Conservation (phyloP, 1,140 invertebrate species). For the Macrobrachium nipponense region DNA sequence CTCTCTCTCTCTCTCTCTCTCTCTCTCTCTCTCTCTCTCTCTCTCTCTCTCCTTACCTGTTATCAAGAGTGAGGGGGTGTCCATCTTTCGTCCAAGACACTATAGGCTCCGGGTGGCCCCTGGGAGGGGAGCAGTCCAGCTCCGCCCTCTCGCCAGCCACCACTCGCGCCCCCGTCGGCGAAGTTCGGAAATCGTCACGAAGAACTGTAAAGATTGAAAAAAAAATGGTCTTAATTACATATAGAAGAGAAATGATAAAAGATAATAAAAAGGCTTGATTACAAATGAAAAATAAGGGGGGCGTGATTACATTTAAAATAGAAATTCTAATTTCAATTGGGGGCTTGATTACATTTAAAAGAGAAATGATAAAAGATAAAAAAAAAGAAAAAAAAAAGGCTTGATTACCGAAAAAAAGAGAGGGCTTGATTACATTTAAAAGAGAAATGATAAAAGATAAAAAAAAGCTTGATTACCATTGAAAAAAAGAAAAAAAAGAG, state of each 20-base stretch:
- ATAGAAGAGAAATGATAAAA: too few relatives aligned
- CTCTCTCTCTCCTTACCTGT: background rate
- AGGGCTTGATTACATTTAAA: too few relatives aligned
- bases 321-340: too few relatives aligned
- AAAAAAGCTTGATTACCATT: too few relatives aligned
- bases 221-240: background rate
- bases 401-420: background rate
- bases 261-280: too few relatives aligned
- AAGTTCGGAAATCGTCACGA: slow-evolving; percentile 89
- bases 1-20: too few relatives aligned
- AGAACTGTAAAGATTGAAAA: slow-evolving; percentile 82
- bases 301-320: too few relatives aligned
- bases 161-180: slow-evolving; percentile 86
- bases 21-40: background rate
- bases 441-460: too few relatives aligned
- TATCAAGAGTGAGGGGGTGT: slow-evolving; percentile 19
- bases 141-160: slow-evolving; percentile 90
- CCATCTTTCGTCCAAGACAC: slow-evolving; percentile 79
- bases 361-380: too few relatives aligned
- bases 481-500: background rate
- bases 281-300: too few relatives aligned
- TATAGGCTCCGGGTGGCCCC: slow-evolving; percentile 90
- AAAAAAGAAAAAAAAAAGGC: too few relatives aligned
- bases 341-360: too few relatives aligned
- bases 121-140: slow-evolving; percentile 91